Evolutionary conservation across 2,113 vertebrate species (phyloP), one percentile per base, ranked within the genome.

Genomic region (Quiscalus mexicanus): DNA sequence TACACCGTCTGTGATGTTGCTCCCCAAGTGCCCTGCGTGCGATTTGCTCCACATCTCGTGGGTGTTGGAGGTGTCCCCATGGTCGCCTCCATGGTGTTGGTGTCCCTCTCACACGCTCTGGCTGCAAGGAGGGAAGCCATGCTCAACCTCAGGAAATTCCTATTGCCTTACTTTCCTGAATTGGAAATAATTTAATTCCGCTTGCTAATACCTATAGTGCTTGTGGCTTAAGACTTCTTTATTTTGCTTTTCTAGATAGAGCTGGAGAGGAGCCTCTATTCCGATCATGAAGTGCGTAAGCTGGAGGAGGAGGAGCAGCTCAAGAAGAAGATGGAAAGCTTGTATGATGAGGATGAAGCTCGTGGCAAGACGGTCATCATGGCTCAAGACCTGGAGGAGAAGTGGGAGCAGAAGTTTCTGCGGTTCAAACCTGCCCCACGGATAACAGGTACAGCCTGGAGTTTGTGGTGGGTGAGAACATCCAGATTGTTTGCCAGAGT

Each of bases 401-500:
- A 89, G 12, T 99, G 99, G 99, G 99, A 99, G 19, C 99, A 99
- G 97, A 99, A 97, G 21, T 90, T 99, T 11, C 98, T 97, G 42
- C 74, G 0, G 2, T 99, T 99, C 79, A 94, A 98, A 81, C 94
- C 98, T 30, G 98, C 98, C 16, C 68, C 87, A 0, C 98, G 99
- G 53, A 27, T 97, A 84, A 98, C 95, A 98, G 99, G 99, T 99
- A 75, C 35, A 65, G 56, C n/a, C 6, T 58, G 58, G 55, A 45
- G 28, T 14, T 73, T 0, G 0, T 25, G 39, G 18, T 37, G 41
- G 12, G 9, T 44, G 23, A 35, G 35, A 21, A 6, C 16, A 23
- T 11, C 15, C 7, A 5, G 31, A 10, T 19, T 4, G 5, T 60
- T 52, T 85, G 33, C 19, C 4, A 15, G 45, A 31, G 16, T 49